Percentiles rank a stretch among this genome's conserved stretches.
phyloP scores from a whole-genome alignment of 2,888 invertebrate species.

The Synanthedon andrenaeformis region DNA sequence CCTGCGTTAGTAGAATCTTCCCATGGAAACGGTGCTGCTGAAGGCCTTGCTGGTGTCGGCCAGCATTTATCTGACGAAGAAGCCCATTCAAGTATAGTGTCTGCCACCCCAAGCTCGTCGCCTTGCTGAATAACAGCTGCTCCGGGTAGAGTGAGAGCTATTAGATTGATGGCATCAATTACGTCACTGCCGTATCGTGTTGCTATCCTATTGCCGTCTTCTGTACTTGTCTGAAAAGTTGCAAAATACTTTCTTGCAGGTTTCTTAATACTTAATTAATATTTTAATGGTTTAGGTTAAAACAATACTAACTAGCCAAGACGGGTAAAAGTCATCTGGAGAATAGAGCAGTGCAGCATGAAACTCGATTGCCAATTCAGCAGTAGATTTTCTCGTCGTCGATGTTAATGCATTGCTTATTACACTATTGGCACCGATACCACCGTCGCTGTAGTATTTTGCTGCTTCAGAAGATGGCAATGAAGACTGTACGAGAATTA shows the following conservation, averaged over 20 bases:
- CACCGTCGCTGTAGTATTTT: constrained; percentile 37
- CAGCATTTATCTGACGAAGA: constrained; percentile 57
- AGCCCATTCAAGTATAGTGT: constrained; percentile 67
- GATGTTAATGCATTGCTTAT: constrained; percentile 35
- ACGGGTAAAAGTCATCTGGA: constrained; percentile 29
- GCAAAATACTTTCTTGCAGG: background rate
- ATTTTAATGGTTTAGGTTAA: background rate
- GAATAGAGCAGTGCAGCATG: constrained; percentile 35
- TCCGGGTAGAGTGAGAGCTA: constrained; percentile 79
- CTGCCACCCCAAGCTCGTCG: constrained; percentile 76
- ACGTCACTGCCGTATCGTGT: constrained; percentile 75
- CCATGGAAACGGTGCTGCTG: constrained; percentile 53
- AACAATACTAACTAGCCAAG: constrained; percentile 44
- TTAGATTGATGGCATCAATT: constrained; percentile 77
- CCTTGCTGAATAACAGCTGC: constrained; percentile 84
- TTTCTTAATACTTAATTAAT: no score
- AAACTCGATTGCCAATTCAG: constrained; percentile 34
- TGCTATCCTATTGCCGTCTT: constrained; percentile 44
- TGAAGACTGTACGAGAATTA: constrained; percentile 40
- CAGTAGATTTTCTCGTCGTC: constrained; percentile 20
- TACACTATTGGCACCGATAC: constrained; percentile 41
- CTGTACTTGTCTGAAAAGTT: constrained; percentile 38
- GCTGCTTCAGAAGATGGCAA: constrained; percentile 26
- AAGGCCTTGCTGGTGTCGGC: constrained; percentile 38
- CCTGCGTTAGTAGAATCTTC: constrained; percentile 55